phyloP scores from a whole-genome alignment of 1,140 invertebrate genomes.

The Drosophila ohnishii region DNA sequence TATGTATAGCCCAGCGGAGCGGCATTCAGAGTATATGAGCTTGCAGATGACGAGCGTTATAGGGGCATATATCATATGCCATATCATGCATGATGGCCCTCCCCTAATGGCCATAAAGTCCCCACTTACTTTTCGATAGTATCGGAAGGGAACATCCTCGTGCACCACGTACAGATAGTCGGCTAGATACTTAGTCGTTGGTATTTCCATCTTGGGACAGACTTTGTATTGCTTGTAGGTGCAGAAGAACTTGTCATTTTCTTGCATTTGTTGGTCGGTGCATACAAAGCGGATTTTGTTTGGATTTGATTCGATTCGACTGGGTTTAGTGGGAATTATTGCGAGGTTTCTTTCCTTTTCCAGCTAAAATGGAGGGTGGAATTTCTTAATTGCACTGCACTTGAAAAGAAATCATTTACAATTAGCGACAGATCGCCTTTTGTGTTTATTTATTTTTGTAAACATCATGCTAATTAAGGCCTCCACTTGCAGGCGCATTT shows the following conservation, averaged over 20 bases:
- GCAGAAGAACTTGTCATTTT: conserved; percentile 82
- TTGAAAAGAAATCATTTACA: conserved; percentile 36
- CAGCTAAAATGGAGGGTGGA: conserved; percentile 13
- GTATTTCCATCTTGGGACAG: conserved; percentile 83
- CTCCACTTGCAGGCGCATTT: conserved; percentile 52
- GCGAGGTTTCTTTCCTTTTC: conserved; percentile 23
- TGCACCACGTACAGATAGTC: conserved; percentile 82
- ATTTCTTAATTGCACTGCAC: conserved; percentile 32
- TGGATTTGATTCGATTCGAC: not conserved
- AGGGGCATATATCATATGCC: conserved; percentile 36
- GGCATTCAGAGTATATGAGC: conserved; percentile 43
- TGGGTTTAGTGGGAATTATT: not conserved
- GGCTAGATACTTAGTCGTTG: conserved; percentile 82
- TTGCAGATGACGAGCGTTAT: conserved; percentile 43
- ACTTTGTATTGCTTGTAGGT: conserved; percentile 78
- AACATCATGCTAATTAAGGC: conserved; percentile 46
- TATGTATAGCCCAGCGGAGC: conserved; percentile 44
- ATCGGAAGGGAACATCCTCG: conserved; percentile 82
- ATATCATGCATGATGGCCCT: conserved; percentile 47
- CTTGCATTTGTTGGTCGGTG: conserved; percentile 76
- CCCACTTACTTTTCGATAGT: conserved; percentile 82
- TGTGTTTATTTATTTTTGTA: conserved; percentile 32
- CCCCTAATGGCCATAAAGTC: conserved; percentile 3
- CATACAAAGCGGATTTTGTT: conserved; percentile 40
- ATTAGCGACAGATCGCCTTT: conserved; percentile 16